phyloP scores from a whole-genome alignment of 2,888 invertebrate species.

The Auanema sp. region DNA sequence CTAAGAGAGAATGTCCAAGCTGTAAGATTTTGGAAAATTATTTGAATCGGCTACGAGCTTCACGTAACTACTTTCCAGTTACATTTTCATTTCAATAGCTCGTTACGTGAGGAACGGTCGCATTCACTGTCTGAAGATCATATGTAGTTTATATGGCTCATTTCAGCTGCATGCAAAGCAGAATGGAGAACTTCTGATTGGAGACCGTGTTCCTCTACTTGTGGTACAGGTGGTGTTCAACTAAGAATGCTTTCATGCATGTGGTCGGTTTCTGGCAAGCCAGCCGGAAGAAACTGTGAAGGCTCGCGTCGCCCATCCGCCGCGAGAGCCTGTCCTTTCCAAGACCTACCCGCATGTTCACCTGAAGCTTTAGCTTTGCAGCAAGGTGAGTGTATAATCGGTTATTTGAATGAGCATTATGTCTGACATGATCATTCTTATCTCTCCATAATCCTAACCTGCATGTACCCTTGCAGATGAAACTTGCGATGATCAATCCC shows the following conservation, averaged over 20 bases:
- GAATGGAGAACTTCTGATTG: slow-evolving; percentile 88
- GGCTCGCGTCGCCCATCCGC: slow-evolving; percentile 50
- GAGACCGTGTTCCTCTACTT: slow-evolving; percentile 86
- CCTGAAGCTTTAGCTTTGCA: slow-evolving; percentile 32
- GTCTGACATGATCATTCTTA: too few relatives aligned
- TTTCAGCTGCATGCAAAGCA: slow-evolving; percentile 69
- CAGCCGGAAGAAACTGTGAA: slow-evolving; percentile 81
- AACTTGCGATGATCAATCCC: slow-evolving; percentile 56
- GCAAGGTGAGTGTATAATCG: slow-evolving; percentile 25
- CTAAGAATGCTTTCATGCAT: slow-evolving; percentile 88
- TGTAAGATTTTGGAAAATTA: slow-evolving; percentile 64
- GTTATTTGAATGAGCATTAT: neutral
- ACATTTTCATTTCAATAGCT: neutral
- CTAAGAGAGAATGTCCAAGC: slow-evolving; percentile 79
- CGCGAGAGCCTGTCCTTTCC: slow-evolving; percentile 50
- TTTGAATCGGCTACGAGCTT: neutral
- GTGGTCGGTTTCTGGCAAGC: slow-evolving; percentile 82
- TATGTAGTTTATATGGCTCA: neutral
- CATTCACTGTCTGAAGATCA: neutral
- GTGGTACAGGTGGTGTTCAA: slow-evolving; percentile 81
- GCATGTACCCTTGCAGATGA: slow-evolving; percentile 28
- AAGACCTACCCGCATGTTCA: slow-evolving; percentile 40
- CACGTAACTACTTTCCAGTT: neutral
- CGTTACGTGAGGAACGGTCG: neutral
- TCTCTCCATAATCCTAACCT: neutral